Evolutionary conservation across 2,113 vertebrate genomes (phyloP), one percentile per base, ranked within the genome.

Genomic region (Amblyopsis rosae): DNA sequence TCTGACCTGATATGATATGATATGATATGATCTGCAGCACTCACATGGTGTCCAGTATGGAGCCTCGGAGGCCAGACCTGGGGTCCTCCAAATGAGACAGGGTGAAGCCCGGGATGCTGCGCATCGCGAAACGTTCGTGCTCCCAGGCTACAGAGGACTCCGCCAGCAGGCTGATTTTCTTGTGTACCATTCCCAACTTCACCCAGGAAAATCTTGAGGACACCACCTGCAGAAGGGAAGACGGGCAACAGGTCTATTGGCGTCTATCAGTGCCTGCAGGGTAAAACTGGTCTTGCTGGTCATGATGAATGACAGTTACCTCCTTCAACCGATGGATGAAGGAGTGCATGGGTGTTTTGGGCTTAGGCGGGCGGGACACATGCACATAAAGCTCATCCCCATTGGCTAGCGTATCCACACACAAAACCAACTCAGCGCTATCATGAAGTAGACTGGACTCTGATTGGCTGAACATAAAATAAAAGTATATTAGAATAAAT

Each of bases 381-480:
- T 94, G 93, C 48, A 92, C 62, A 75, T 88, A 85, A n/a, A 94
- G 87, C 41, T 90, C 84, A 16, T 94, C 91, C 0, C 86, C 85
- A 32, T 87, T 90, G 54, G 83, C 92, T 67, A 94, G 80, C 3
- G 92, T 86, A 33, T 94, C 93, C 86, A 94, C 70, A 82, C 93
- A 93, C 68, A 93, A 62, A 47, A 93, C 90, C 46, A 94, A 93
- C 0, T 88, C 91, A 80, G 93, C 92, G 5, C 90, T 92, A 75
- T 94, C 92, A 48, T 94, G 93, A 9, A 94, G 85, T 10, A 93
- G 83, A 62, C 93, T 94, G 56, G 92, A 90, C 82, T 94, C 93
- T 94, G 79, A 3, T 47, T 12, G 13, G 26, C 17, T 3, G 12
- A 32, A 60, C 16, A 59, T 55, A 62, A 55, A 55, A 11, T 6